phyloP scores from a whole-genome alignment of 2,888 invertebrate species.

The Drosophila greeni region DNA sequence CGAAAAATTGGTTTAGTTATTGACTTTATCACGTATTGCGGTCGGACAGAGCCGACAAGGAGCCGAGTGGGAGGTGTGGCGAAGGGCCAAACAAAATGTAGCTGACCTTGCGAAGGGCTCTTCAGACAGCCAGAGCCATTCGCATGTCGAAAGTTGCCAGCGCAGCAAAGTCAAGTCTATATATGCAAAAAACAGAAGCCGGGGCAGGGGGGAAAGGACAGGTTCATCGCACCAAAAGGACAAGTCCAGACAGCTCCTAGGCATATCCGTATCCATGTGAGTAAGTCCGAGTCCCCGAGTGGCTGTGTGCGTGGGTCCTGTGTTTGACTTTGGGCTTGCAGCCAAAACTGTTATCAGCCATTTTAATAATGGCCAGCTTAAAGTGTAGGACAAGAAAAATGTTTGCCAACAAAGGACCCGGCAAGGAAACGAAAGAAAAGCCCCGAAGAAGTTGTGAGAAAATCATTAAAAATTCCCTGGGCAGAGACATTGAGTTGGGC shows the following conservation, averaged over 20 bases:
- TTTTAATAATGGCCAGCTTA: slow-evolving; percentile 74
- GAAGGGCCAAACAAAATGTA: slow-evolving; percentile 14
- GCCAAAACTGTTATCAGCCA: slow-evolving; percentile 70
- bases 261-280: slow-evolving; percentile 46
- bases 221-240: slow-evolving; percentile 68
- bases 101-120: slow-evolving; percentile 62
- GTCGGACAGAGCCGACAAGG: slow-evolving; percentile 18
- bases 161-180: slow-evolving; percentile 46
- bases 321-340: slow-evolving; percentile 70
- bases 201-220: slow-evolving; percentile 45
- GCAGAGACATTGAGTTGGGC: slow-evolving; percentile 29
- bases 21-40: slow-evolving; percentile 58
- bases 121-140: slow-evolving; percentile 42
- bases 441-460: slow-evolving; percentile 45
- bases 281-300: slow-evolving; percentile 13
- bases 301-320: slow-evolving; percentile 34
- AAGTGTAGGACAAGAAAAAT: slow-evolving; percentile 72
- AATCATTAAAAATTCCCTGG: slow-evolving; percentile 67
- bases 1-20: slow-evolving; percentile 55
- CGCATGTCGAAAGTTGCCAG: slow-evolving; percentile 48
- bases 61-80: slow-evolving; percentile 5
- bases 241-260: slow-evolving; percentile 59
- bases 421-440: slow-evolving; percentile 46
- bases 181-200: slow-evolving; percentile 19
- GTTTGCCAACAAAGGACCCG: slow-evolving; percentile 65